Percentiles rank a stretch among this genome's conserved stretches.
Conservation (phyloP, 2,113 vertebrate genomes). For the Erpornis zantholeuca region DNA sequence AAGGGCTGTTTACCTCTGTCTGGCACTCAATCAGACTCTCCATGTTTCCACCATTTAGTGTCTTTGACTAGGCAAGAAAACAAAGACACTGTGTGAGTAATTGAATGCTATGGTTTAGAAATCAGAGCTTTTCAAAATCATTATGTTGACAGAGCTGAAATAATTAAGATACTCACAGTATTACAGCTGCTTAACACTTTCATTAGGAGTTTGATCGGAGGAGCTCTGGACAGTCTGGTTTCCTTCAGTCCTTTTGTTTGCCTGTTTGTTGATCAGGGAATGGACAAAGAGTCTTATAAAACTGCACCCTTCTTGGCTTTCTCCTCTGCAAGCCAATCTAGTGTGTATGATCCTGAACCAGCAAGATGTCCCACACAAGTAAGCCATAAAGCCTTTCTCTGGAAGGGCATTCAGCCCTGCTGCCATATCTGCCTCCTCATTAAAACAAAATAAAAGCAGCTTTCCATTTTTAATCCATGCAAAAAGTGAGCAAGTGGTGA, state of each 20-base stretch:
- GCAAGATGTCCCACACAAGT: neutral
- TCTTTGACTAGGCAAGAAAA: conserved; percentile 82
- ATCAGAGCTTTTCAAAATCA: neutral
- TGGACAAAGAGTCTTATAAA: neutral
- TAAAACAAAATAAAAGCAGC: neutral
- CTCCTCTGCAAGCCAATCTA: neutral
- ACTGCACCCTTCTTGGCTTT: neutral
- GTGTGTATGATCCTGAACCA: neutral
- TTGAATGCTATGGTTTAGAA: neutral
- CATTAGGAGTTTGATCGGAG: conserved; percentile 80
- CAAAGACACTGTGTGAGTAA: neutral
- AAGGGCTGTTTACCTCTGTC: conserved; percentile 76
- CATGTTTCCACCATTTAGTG: conserved; percentile 84
- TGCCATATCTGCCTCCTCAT: neutral
- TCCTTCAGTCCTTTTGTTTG: conserved; percentile 68
- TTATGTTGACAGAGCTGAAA: neutral
- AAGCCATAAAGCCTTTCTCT: neutral
- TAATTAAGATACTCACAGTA: conserved; percentile 73
- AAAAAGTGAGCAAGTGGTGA: neutral
- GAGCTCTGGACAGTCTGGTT: conserved; percentile 41
- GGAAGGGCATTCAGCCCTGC: neutral
- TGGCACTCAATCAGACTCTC: conserved; percentile 77
- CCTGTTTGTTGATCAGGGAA: conserved; percentile 57
- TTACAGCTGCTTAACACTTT: conserved; percentile 86
- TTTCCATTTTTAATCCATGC: neutral